Base-by-base conservation (phyloP, 2,888 invertebrate genomes). In the Aradus depressus region DNA sequence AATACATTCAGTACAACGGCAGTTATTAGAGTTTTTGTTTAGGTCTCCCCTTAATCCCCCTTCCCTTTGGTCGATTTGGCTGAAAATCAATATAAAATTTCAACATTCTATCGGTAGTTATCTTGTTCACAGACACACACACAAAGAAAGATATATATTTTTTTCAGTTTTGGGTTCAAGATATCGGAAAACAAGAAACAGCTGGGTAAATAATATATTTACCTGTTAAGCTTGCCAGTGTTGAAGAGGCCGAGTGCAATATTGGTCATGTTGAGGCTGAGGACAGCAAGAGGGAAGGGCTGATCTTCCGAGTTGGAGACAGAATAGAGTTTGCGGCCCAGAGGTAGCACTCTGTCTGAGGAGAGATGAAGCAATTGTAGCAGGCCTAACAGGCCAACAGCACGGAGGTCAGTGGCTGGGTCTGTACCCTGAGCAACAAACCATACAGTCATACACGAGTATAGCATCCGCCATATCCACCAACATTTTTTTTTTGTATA, bases 251-350 rank as follows among this genome's bases (percentile, higher is more conserved):
- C 70, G 23, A 75, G 58, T 18, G 68, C 67, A 31, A 74, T 71
- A 52, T 71, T 64, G 5, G 73, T 71, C 38, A 74, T 65, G 61
- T 75, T 75, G 37, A 75, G 68, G 41, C 72, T 68, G 64, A 75
- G 72, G 12, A 74, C 68, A 60, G 71, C 70, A 54, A 75, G 68
- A 1, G 75, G 75, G 62, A 74, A 75, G 59, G 73, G 70, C 68
- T 73, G 65, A 31, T 62, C 64, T 45, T 67, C 67, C 58, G 71
- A 67, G 14, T 67, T 64, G 26, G 73, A 70, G 10, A 72, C 64
- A 38, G 63, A 62, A 59, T 69, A 71, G 21, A 72, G 66, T 55
- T 69, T 68, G 41, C 63, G 62, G 1, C 70, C 67, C 19, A 72
- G 60, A 4, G 65, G 62, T 12, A 61, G 57, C 14, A 62, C 44